A percentile compares a stretch with the other conserved stretches of the same genome.
These are phyloP conservation scores for Apteryx mantelli DNA, from an alignment of 2,113 vertebrate species.

Conservation along the genomic window DNA sequence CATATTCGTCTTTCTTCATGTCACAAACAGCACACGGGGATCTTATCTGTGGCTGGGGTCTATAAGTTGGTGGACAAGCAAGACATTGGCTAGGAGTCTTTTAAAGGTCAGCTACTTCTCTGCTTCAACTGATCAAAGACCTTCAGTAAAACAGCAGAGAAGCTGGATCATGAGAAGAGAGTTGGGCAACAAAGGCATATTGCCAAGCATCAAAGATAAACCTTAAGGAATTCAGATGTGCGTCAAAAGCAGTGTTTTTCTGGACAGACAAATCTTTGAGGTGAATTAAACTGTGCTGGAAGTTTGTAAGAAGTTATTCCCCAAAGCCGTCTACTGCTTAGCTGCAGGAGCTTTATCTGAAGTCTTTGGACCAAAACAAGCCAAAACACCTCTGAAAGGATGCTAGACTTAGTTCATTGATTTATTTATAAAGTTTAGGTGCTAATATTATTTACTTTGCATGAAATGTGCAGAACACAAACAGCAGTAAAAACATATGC, in stretches of 20 bases:
- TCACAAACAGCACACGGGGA: neutral
- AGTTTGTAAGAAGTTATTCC: neutral
- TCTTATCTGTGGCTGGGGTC: neutral
- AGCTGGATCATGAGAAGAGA: neutral
- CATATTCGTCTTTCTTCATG: rapidly evolving
- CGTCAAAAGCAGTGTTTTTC: neutral
- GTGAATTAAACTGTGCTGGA: neutral
- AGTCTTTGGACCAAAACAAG: neutral
- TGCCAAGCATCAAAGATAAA: neutral
- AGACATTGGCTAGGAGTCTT: neutral
- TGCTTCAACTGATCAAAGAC: neutral
- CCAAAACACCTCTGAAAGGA: neutral
- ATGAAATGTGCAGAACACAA: neutral
- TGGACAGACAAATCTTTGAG: neutral
- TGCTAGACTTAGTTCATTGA: neutral
- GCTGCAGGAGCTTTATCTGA: neutral
- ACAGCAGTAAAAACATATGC: neutral
- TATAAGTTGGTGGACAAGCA: neutral
- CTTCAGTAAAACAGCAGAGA: neutral
- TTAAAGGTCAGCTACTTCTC: neutral
- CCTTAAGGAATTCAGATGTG: neutral
- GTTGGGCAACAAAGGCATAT: neutral
- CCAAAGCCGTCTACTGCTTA: neutral
- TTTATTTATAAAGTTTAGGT: neutral
- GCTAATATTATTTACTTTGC: neutral